Base-by-base conservation (phyloP, 2,113 vertebrate species). In the Rhizomys pruinosus region DNA sequence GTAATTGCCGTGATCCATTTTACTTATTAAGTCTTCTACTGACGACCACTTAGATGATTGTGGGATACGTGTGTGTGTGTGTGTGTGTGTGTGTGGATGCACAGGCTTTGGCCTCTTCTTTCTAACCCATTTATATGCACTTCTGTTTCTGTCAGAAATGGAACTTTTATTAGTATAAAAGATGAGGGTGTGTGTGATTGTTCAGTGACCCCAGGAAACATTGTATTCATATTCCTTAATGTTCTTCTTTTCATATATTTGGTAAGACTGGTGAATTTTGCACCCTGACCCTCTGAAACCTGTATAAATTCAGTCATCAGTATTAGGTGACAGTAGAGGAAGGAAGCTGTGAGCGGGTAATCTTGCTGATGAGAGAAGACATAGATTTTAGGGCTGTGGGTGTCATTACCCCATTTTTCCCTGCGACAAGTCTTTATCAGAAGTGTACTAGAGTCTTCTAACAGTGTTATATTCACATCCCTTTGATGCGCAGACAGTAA, bases 391-490 rank as follows among this genome's bases (percentile, higher is more conserved):
- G 81, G 68, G 93, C 47, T n/a, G 0, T 8, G 11, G 6, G 0
- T 92, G 93, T 44, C 4, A 19, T 96, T 95, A 95, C 81, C 47
- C 94, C n/a, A n/a, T 79, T 32, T 87, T 55, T 93, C n/a, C 81
- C n/a, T 77, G 39, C 22, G 8, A 2, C 79, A 42, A 93, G 39
- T 76, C 76, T 79, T 96, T 88, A 94, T 82, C 94, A 94, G 84
- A 96, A 63, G 10, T 71, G 72, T 87, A 91, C 92, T 94, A 96
- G 64, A 47, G 78, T 93, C 20, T 84, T 93, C 15, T 84, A 95
- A n/a, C 55, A 39, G 13, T 76, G 91, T 94, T 96, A 82, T 95
- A n/a, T n/a, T n/a, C n/a, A n/a, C n/a, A n/a, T n/a, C n/a, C n/a
- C n/a, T n/a, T 97, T 95, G 80, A 19, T 47, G 73, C 63, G 47